Evolutionary conservation across 1,140 invertebrate genomes (phyloP), one percentile per base, ranked within the genome.

Genomic region (Chrysomallon squamiferum): DNA sequence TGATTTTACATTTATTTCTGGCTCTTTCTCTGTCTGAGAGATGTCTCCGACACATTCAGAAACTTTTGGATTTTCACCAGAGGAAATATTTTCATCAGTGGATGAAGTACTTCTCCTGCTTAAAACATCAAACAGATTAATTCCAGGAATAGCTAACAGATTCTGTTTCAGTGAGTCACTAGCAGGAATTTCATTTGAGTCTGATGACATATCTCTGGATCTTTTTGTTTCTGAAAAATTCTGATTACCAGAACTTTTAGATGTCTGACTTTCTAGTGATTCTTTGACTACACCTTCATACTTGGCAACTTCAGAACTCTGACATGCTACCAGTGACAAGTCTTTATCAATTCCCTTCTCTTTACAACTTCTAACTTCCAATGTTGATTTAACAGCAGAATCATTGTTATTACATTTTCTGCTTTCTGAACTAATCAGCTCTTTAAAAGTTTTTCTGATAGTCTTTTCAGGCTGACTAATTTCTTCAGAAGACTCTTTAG

Each of bases 71-170:
- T 32, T 43, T 6, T 7, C 64, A 66, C 27, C 58, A 32, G 56
- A 52, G 11, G 56, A 50, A 6, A 18, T 7, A 30, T 29, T 49
- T 32, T 50, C 35, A 0, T 3, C 3, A 3, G 50, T 56, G 25
- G 45, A 33, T 27, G 65, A 64, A 1, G 56, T 47, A 3, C 54
- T 38, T 30, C 50, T 66, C 47, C 58, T 60, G 22, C 60, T 71
- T 1, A 63, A 27, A 18, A 29, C 62, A 22, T 71, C 65, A 7
- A 71, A 56, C 5, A 52, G 22, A 30, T 54, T 59, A 22, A 54
- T 47, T n/a, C 27, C 64, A 5, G 52, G 25, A 0, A 32, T 60
- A 9, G 56, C 45, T 57, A 71, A 18, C n/a, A 60, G 32, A n/a
- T 64, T 66, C n/a, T 27, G 63, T 18, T 70, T 49, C 25, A 56